Base-by-base conservation (phyloP, 2,113 vertebrate species). In the Microcebus tavaratra region DNA sequence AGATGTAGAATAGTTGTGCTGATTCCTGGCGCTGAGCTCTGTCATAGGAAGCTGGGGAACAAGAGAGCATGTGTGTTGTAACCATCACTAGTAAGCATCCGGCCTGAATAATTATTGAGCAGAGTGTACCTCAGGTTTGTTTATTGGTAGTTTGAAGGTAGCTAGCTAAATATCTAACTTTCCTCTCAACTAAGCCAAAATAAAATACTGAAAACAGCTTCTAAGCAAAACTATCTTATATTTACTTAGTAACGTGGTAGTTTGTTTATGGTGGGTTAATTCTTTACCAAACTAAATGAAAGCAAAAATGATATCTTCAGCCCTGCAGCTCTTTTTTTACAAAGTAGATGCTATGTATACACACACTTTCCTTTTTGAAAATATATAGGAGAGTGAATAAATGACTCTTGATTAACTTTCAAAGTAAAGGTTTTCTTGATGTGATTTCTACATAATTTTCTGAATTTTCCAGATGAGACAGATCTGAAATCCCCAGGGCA, bases 401-500 rank as follows among this genome's bases (percentile, higher is more conserved):
- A 57, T 67, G 45, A 87, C 6, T 72, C 84, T 79, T 78, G 42
- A 53, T 72, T 90, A 75, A 72, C 79, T 96, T 95, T 97, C 84
- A 94, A 85, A 97, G 86, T 63, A 82, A 97, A 91, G 20, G 6
- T 65, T 97, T 79, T 75, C 96, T 98, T 94, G 29, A 98, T 96
- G 45, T 50, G 0, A 39, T 36, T 65, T 65, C 87, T 97, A 80
- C 81, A 87, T 73, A 93, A 96, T 96, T 97, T 97, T 53, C 61
- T 50, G 0, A 88, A 94, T 97, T 97, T 87, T 98, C 92, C 88
- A 34, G 25, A 42, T 13, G 92, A 93, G 86, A 81, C 53, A 79
- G 68, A n/a, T 36, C 78, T 97, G 96, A 98, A 94, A 98, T 98
- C 91, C 84, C 95, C 94, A 93, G 83, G 3, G 42, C 34, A 94